Conservation (phyloP, 2,888 invertebrate species). For the Eudiplozoon nipponicum region DNA sequence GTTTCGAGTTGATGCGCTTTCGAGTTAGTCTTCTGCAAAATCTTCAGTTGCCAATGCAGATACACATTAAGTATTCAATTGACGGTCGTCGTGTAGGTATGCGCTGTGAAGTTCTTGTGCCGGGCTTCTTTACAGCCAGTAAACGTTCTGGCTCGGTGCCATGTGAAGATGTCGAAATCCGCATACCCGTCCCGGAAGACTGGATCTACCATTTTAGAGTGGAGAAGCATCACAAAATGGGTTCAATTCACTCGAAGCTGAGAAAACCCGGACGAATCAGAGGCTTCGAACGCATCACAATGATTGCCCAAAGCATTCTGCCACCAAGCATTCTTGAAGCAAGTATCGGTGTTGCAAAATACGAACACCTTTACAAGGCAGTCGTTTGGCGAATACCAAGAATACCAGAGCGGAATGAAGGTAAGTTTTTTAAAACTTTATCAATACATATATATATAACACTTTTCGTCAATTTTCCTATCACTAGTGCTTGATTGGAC, state of each 20-base stretch:
- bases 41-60: slow-evolving; percentile 70
- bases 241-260: slow-evolving; percentile 65
- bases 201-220: slow-evolving; percentile 96
- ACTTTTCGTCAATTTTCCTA: no score
- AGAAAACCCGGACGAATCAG: slow-evolving; percentile 33
- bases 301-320: slow-evolving; percentile 24
- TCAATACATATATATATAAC: no score
- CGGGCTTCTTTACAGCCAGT: slow-evolving; percentile 72
- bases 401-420: slow-evolving; percentile 88
- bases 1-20: slow-evolving; percentile 76
- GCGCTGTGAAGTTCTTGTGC: slow-evolving; percentile 67
- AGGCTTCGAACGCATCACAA: slow-evolving; percentile 26
- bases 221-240: slow-evolving; percentile 80
- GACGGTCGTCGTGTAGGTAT: slow-evolving; percentile 45
- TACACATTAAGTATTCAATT: slow-evolving; percentile 44
- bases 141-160: slow-evolving; percentile 53
- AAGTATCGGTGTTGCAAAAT: slow-evolving; percentile 71
- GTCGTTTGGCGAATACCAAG: slow-evolving; percentile 91
- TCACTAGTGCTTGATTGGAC: no score
- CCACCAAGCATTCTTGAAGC: slow-evolving; percentile 29
- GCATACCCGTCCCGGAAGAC: slow-evolving; percentile 73
- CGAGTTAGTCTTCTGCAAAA: slow-evolving; percentile 38
- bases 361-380: slow-evolving; percentile 79
- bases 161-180: slow-evolving; percentile 52
- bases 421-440: slow-evolving; percentile 29